Evolutionary conservation across 1,140 invertebrate species (phyloP).

Genomic region (Caenorhabditis brenneri): DNA sequence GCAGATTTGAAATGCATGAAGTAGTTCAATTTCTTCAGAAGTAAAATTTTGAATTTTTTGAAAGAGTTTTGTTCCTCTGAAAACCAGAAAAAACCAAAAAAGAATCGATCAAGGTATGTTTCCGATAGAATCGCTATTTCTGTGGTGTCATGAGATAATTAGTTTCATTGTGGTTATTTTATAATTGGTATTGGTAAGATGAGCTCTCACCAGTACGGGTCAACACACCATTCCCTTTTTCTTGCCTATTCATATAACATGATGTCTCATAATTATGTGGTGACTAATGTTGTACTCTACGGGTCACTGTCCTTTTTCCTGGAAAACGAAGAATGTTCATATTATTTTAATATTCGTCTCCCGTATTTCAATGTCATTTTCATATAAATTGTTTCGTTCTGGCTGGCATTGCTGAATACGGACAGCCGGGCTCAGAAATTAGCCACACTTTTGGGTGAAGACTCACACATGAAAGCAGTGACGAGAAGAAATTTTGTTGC

Average conservation of each 20-base stretch:
- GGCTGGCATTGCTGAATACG: background rate
- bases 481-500: background rate
- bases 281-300: background rate
- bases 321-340: no score
- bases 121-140: background rate
- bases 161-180: background rate
- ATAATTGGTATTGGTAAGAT: constrained; percentile 27
- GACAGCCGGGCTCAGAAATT: background rate
- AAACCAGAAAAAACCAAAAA: no score
- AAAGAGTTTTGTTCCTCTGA: no score
- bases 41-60: no score
- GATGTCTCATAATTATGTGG: background rate
- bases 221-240: background rate
- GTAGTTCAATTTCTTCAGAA: no score
- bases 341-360: background rate
- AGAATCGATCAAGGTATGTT: no score
- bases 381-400: constrained; percentile 40
- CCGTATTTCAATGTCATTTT: background rate
- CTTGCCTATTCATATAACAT: background rate
- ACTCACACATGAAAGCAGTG: constrained; percentile 9
- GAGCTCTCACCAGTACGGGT: background rate
- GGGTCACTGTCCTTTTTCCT: no score
- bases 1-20: no score
- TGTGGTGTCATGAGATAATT: background rate
- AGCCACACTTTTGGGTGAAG: constrained; percentile 12